phyloP scores from a whole-genome alignment of 2,888 invertebrate species.

The Dioctria linearis region DNA sequence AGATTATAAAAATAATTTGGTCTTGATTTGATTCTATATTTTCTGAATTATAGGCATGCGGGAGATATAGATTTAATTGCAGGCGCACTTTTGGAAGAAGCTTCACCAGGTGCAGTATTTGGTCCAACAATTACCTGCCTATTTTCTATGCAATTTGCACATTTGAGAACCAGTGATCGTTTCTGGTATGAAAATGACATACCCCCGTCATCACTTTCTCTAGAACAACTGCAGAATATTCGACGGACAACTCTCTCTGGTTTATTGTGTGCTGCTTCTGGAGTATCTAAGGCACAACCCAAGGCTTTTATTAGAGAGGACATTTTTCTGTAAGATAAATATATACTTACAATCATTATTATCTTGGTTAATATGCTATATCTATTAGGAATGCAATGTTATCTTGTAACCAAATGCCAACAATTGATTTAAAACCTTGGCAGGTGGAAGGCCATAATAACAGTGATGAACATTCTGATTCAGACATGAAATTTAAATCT shows the following conservation, averaged over 20 bases:
- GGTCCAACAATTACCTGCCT: slow-evolving; percentile 93
- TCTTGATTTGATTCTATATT: neutral
- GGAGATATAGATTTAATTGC: slow-evolving; percentile 89
- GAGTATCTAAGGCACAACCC: slow-evolving; percentile 83
- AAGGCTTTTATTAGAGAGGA: slow-evolving; percentile 89
- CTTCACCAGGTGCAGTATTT: slow-evolving; percentile 84
- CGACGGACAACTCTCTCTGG: slow-evolving; percentile 85
- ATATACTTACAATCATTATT: slow-evolving; percentile 58
- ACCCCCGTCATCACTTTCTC: slow-evolving; percentile 86
- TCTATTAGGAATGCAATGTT: slow-evolving; percentile 78
- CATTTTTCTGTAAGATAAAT: slow-evolving; percentile 81
- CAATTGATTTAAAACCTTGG: slow-evolving; percentile 82
- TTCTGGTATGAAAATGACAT: slow-evolving; percentile 97
- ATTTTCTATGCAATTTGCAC: slow-evolving; percentile 85
- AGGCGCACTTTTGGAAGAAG: slow-evolving; percentile 86
- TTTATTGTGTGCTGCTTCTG: slow-evolving; percentile 82
- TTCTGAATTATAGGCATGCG: slow-evolving; percentile 72
- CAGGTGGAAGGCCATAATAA: slow-evolving; percentile 71
- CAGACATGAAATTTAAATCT: slow-evolving; percentile 59
- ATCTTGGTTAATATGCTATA: neutral
- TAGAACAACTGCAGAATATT: slow-evolving; percentile 85
- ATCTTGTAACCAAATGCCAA: slow-evolving; percentile 80
- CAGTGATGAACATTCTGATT: slow-evolving; percentile 64
- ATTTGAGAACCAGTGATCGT: slow-evolving; percentile 87
- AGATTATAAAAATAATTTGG: slow-evolving; percentile 59